These are phyloP conservation scores for Cassiopea andromeda DNA, from an alignment of 30 jellyfish, hydroid and myxozoan species.

Conservation along the genomic window DNA sequence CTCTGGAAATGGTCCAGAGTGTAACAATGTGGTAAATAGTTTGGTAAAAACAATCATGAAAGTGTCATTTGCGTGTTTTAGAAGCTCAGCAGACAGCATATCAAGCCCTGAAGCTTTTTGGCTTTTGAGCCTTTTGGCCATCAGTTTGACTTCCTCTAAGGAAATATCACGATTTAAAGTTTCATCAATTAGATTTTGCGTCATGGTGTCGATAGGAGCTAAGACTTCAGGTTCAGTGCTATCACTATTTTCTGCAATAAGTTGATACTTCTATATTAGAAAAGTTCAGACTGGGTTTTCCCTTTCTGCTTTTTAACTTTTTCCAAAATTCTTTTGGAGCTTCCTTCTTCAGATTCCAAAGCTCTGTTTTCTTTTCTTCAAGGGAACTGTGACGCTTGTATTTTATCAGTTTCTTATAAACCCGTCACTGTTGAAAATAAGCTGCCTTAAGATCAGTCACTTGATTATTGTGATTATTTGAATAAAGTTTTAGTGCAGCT, in stretches of 20 bases:
- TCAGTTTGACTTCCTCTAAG: conserved; percentile 23
- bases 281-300: conserved; percentile 5
- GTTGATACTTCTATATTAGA: not conserved
- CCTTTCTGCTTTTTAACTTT: conserved; percentile 12
- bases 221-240: not conserved
- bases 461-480: not conserved
- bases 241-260: conserved; percentile 8
- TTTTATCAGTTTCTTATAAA: conserved; percentile 24
- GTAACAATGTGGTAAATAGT: conserved; percentile 17
- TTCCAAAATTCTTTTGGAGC: conserved; percentile 34
- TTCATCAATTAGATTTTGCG: conserved; percentile 27
- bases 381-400: conserved; percentile 33
- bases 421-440: conserved; percentile 10
- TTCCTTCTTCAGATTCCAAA: conserved; percentile 22
- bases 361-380: conserved; percentile 13
- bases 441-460: conserved; percentile 14
- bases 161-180: conserved; percentile 29
- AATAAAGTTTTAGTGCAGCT: conserved; percentile 26
- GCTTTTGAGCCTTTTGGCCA: conserved; percentile 27
- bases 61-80: not conserved
- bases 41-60: conserved; percentile 4
- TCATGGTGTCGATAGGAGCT: conserved; percentile 30
- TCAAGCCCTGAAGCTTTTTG: conserved; percentile 35
- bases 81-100: conserved; percentile 8
- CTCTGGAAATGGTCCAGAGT: conserved; percentile 52